Evolutionary conservation across 2,888 invertebrate genomes (phyloP), one percentile per base, ranked within the genome.

Genomic region (Ophion ventricosus): DNA sequence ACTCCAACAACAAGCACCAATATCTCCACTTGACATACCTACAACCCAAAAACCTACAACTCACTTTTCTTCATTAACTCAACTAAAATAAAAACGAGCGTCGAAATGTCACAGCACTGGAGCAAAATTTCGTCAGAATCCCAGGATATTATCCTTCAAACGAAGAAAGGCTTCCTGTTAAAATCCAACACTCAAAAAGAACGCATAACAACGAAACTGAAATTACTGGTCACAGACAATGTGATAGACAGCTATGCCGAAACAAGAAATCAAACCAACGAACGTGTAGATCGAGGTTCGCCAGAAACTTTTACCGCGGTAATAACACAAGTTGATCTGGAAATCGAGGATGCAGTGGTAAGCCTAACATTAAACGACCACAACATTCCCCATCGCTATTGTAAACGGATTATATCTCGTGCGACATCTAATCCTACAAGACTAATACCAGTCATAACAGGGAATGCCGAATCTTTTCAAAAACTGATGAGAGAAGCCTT

Each of bases 391-490:
- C 80, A 80, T 35, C 73, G 80, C 2, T 80, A 40, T 25, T 80
- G 80, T 66, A 80, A 80, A 25, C 20, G 80, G 23, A 80, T 80
- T 35, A 74, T 80, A 8, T 73, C 80, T 2, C 29, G 74, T 66
- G 74, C 80, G 2, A 56, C 77, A 11, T 82, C 29, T 1, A 29
- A 29, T 29, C 29, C 29, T 29, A 29, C 2, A 29, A 29, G 29
- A 29, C 29, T 29, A 29, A 1, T 1, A 29, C 29, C 4, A 29
- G 1, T 29, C 29, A 29, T 29, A 29, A 29, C 29, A 29, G 29
- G 29, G 29, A 29, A 29, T 1, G 29, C 29, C 29, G 29, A 29
- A 29, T 29, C 1, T 1, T 29, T 82, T 26, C 64, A 82, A 17
- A 82, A 56, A 35, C 64, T 82, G 1, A 79, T 73, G 74, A 73